Percentiles rank a stretch among this genome's conserved stretches.
Evolutionary conservation across 2,113 vertebrate genomes (phyloP).

Genomic region (Rhea pennata): DNA sequence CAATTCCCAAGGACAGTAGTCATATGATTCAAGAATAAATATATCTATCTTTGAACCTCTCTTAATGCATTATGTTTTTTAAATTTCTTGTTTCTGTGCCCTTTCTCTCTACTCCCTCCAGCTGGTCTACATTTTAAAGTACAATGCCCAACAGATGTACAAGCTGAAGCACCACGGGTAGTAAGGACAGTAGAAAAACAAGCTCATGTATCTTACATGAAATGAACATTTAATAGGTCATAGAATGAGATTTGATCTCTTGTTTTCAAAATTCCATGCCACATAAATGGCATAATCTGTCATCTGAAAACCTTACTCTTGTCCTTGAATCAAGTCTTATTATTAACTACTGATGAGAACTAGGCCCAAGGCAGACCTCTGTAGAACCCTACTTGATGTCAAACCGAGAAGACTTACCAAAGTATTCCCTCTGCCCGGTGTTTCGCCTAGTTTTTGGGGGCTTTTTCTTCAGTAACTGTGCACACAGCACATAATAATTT

Average conservation of each 20-base stretch:
- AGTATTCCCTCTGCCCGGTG: rapidly evolving
- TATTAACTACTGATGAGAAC: not conserved
- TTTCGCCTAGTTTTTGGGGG: not conserved
- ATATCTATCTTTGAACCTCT: not conserved
- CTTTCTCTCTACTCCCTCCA: not conserved
- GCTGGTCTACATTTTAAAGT: not conserved
- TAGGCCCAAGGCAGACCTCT: not conserved
- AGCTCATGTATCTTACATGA: not conserved
- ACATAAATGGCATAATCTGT: not conserved
- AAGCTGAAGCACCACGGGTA: not conserved
- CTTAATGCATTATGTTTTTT: not conserved
- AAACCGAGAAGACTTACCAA: not conserved
- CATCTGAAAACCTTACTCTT: not conserved
- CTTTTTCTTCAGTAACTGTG: not conserved
- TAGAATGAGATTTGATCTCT: not conserved
- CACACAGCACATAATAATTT: not conserved
- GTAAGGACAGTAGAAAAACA: not conserved
- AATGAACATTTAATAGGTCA: not conserved
- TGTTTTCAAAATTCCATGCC: not conserved
- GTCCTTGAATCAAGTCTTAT: not conserved
- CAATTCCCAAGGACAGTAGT: not conserved
- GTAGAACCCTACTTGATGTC: not conserved
- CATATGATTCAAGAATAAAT: not conserved
- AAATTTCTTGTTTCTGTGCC: not conserved
- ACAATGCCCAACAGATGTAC: not conserved